Conservation (phyloP, 2,888 invertebrate species). For the Chrysomela aeneicollis region DNA sequence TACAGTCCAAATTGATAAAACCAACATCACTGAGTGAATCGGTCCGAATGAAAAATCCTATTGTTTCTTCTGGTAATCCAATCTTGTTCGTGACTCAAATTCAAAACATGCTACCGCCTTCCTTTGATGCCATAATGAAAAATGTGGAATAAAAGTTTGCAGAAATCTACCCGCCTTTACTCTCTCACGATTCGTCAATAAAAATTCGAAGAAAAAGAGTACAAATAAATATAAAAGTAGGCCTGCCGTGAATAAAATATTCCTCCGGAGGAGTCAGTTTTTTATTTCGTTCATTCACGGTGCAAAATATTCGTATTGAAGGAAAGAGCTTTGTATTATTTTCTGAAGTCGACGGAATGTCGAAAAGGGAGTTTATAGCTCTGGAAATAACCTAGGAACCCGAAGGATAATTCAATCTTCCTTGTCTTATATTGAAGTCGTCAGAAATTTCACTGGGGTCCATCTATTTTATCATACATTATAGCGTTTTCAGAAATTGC, state of each 20-base stretch:
- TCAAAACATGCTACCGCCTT: neutral
- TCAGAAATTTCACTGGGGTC: no score
- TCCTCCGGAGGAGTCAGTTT: slow-evolving; percentile 8
- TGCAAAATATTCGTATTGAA: slow-evolving; percentile 4
- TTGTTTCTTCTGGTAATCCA: no score
- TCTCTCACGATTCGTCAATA: slow-evolving; percentile 2
- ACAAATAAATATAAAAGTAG: slow-evolving; percentile 1
- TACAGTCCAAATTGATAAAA: no score
- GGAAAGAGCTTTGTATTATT: slow-evolving; percentile 2
- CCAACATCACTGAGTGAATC: no score
- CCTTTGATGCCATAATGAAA: neutral
- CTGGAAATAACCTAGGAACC: neutral
- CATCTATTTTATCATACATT: no score
- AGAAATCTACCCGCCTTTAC: neutral
- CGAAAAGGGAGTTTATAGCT: neutral
- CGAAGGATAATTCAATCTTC: neutral
- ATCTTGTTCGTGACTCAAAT: neutral
- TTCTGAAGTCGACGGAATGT: neutral
- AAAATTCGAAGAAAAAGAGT: neutral
- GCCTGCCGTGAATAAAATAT: slow-evolving; percentile 10
- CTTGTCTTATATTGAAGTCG: neutral
- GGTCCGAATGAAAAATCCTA: no score
- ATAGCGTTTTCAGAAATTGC: no score
- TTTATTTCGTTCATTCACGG: slow-evolving; percentile 6
- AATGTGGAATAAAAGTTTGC: neutral